These are phyloP conservation scores for Sebastiscus albofasciatus DNA, from an alignment of 2,797 vertebrate species.

Conservation along the genomic window DNA sequence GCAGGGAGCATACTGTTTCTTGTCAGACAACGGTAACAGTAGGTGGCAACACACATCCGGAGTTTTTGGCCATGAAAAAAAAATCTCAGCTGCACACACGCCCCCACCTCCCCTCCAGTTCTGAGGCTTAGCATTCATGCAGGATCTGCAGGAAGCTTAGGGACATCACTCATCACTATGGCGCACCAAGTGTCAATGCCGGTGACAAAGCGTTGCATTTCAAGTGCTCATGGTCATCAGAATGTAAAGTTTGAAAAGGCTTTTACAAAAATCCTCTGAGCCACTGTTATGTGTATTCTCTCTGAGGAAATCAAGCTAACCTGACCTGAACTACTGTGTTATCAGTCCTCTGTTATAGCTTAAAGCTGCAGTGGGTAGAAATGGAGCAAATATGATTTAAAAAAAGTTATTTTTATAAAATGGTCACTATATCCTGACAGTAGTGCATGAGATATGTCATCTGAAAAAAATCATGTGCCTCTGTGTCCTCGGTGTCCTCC, in stretches of 20 bases:
- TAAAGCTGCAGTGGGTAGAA: not conserved
- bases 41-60: constrained; percentile 40
- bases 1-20: constrained; percentile 35
- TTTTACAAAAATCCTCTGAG: constrained; percentile 7
- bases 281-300: not conserved
- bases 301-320: not conserved
- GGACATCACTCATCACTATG: not conserved
- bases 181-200: constrained; percentile 3
- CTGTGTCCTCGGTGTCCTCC: too few relatives aligned
- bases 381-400: too few relatives aligned
- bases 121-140: constrained; percentile 22
- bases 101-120: not conserved
- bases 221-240: constrained; percentile 5
- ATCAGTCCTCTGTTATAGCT: not conserved
- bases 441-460: too few relatives aligned
- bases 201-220: constrained; percentile 21
- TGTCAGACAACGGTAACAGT: constrained; percentile 50
- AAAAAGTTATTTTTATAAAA: too few relatives aligned
- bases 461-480: too few relatives aligned
- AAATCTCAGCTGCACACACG: constrained; percentile 17
- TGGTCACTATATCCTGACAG: too few relatives aligned
- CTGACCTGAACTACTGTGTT: not conserved
- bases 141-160: constrained; percentile 23
- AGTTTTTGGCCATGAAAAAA: constrained; percentile 22
- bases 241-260: constrained; percentile 11